Evolutionary conservation across 64 coral and sea anemone species (phyloP).

Genomic region (Montipora cactus): DNA sequence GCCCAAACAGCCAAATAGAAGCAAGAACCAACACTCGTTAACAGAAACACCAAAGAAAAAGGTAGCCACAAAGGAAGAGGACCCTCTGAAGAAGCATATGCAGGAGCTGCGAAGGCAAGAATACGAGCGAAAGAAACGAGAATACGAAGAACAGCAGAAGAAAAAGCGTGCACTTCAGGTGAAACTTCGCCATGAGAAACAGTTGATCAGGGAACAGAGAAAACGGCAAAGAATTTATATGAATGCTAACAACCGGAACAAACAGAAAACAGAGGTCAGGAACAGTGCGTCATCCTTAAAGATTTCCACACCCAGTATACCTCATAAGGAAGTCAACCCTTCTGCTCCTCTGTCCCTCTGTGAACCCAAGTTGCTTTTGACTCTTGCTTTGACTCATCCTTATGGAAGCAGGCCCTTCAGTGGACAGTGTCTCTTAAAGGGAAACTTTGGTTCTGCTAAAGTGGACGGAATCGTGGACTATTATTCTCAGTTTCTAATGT

Average conservation of each 20-base stretch:
- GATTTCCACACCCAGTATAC: conserved; percentile 8
- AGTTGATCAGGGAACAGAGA: conserved; percentile 80
- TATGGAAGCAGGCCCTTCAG: conserved; percentile 85
- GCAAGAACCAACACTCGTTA: background rate
- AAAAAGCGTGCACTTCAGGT: conserved; percentile 87
- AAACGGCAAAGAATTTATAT: conserved; percentile 77
- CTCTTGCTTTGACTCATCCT: conserved; percentile 86
- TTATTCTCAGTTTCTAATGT: conserved; percentile 79
- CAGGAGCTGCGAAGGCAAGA: conserved; percentile 75
- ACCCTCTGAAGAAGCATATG: conserved; percentile 66
- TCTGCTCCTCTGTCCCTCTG: conserved; percentile 78
- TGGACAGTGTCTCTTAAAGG: conserved; percentile 90
- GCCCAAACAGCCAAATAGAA: background rate
- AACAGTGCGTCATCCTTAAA: conserved; percentile 28
- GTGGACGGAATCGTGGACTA: conserved; percentile 84
- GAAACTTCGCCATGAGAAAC: conserved; percentile 87
- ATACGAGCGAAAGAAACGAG: conserved; percentile 90
- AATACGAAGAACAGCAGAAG: conserved; percentile 93
- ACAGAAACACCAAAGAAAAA: conserved; percentile 57
- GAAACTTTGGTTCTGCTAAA: conserved; percentile 84
- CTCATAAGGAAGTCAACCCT: conserved; percentile 45
- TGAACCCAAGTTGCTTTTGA: conserved; percentile 90
- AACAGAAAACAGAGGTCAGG: conserved; percentile 24
- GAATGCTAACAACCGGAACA: conserved; percentile 34
- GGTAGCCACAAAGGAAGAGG: conserved; percentile 68